Conservation (phyloP, 92 coral and sea anemone genomes). For the Scolanthus callimorphus region DNA sequence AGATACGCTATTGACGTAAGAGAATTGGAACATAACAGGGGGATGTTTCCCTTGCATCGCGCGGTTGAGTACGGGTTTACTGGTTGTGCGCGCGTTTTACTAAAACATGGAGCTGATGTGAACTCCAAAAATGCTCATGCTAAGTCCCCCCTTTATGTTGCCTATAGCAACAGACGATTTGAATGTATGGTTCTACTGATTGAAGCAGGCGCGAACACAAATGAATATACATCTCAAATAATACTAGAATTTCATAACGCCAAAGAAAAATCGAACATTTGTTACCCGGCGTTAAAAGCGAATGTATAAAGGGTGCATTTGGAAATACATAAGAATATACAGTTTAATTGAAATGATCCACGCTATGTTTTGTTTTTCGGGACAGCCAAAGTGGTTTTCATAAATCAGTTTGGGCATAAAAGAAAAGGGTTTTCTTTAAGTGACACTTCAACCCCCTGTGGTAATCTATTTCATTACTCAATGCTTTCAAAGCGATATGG, state of each 20-base stretch:
- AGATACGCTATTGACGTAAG: not conserved
- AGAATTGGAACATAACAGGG: not conserved
- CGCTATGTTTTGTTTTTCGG: too few relatives aligned
- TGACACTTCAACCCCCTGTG: too few relatives aligned
- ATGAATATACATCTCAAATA: not conserved
- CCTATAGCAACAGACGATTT: not conserved
- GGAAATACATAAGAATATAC: too few relatives aligned
- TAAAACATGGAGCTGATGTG: not conserved
- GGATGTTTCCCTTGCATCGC: not conserved
- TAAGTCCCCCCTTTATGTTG: not conserved
- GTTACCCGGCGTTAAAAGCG: not conserved
- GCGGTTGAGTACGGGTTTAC: not conserved
- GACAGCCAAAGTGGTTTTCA: too few relatives aligned
- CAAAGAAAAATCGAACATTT: not conserved
- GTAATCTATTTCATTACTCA: too few relatives aligned
- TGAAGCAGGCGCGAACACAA: not conserved
- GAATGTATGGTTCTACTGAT: not conserved
- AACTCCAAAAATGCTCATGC: not conserved
- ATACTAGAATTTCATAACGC: not conserved
- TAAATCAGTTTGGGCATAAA: too few relatives aligned
- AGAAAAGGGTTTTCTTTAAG: too few relatives aligned
- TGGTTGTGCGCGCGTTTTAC: not conserved
- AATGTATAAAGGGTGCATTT: not conserved
- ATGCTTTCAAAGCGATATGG: too few relatives aligned
- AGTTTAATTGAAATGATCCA: too few relatives aligned